Percentiles rank a stretch among this genome's conserved stretches.
These are phyloP conservation scores for Uloborus plumipes DNA, from an alignment of 2,888 invertebrate genomes.

Conservation along the genomic window DNA sequence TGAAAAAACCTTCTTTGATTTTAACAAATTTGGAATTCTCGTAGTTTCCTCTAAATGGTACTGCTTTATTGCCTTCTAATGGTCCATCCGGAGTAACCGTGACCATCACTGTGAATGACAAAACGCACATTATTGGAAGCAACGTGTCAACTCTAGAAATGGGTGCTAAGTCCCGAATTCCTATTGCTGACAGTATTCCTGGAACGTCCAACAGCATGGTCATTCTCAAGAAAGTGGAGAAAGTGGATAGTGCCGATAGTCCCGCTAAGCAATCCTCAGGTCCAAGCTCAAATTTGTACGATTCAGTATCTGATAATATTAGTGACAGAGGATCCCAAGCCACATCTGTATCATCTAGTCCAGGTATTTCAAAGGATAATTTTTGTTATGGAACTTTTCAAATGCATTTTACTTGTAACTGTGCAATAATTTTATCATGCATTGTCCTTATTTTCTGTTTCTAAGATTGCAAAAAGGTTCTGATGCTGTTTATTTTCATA, in stretches of 20 bases:
- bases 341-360: slow-evolving; percentile 45
- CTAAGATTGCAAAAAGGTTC: neutral
- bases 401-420: too few relatives aligned
- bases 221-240: slow-evolving; percentile 51
- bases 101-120: slow-evolving; percentile 55
- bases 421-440: neutral
- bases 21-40: neutral
- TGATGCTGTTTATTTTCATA: too few relatives aligned
- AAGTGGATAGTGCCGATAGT: slow-evolving; percentile 28
- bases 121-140: slow-evolving; percentile 37
- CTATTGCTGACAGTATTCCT: slow-evolving; percentile 21
- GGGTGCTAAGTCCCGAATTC: slow-evolving; percentile 18
- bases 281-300: slow-evolving; percentile 32
- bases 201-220: slow-evolving; percentile 44
- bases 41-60: slow-evolving; percentile 48
- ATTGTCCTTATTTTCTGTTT: neutral
- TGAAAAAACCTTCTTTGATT: too few relatives aligned
- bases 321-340: slow-evolving; percentile 26
- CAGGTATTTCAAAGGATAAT: slow-evolving; percentile 17
- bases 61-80: slow-evolving; percentile 29
- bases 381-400: neutral
- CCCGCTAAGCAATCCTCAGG: slow-evolving; percentile 5
- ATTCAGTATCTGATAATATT: slow-evolving; percentile 28
- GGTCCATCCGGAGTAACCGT: slow-evolving; percentile 44
- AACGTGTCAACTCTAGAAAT: slow-evolving; percentile 10